A percentile compares a stretch with the other conserved stretches of the same genome.
Evolutionary conservation across 1,140 invertebrate genomes (phyloP).

Genomic region (Sarcophaga bullata): DNA sequence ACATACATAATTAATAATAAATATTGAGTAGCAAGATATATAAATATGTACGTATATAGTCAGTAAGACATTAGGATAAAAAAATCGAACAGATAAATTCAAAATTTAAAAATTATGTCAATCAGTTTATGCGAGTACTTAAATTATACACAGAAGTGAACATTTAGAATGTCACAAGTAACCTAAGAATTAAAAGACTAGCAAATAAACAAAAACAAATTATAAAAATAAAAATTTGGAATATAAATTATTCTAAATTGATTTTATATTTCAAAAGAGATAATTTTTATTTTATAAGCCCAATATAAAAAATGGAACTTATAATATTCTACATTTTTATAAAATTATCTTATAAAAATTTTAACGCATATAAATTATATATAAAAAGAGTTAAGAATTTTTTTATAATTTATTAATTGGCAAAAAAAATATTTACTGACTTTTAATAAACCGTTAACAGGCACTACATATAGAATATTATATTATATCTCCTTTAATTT

Average conservation of each 20-base stretch:
- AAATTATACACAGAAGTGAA: no score
- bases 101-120: no score
- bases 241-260: no score
- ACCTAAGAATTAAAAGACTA: no score
- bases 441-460: conserved; percentile 16
- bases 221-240: no score
- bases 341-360: neutral
- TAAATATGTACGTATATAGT: neutral
- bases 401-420: neutral
- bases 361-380: neutral
- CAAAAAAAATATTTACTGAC: conserved; percentile 5
- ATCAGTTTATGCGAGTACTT: no score
- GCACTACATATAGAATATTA: conserved; percentile 29
- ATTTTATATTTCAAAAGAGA: no score
- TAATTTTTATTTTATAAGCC: no score
- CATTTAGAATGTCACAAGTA: no score
- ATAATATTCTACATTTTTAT: no score
- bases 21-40: neutral
- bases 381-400: neutral
- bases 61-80: neutral
- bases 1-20: conserved; percentile 16
- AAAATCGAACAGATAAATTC: neutral
- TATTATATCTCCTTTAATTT: neutral
- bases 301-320: no score
- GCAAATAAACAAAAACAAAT: no score